Conservation (phyloP, 2,113 vertebrate genomes). For the Phyllostomus discolor region DNA sequence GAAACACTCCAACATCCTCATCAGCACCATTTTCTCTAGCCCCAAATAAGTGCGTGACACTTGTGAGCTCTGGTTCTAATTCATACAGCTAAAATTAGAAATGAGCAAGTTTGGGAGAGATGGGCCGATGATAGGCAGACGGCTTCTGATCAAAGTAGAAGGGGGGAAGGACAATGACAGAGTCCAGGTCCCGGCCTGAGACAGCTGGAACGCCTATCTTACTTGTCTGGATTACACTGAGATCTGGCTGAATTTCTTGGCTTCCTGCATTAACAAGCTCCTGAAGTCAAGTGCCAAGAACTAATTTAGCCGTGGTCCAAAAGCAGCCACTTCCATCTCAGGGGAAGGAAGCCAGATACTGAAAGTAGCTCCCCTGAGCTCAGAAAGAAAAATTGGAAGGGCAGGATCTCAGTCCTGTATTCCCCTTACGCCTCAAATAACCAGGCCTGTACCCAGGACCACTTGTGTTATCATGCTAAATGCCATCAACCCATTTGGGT, state of each 20-base stretch:
- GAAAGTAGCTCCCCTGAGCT: not conserved
- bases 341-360: not conserved
- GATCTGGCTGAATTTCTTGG: constrained; percentile 1
- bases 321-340: not conserved
- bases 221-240: not conserved
- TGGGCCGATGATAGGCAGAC: not conserved
- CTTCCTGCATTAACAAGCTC: constrained; percentile 17
- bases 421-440: not conserved
- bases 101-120: not conserved
- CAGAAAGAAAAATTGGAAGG: not conserved
- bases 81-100: not conserved
- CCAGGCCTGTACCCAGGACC: not conserved
- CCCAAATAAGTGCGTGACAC: not conserved
- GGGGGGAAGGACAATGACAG: not conserved
- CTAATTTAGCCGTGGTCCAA: not conserved
- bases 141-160: not conserved
- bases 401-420: not conserved
- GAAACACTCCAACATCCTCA: not conserved
- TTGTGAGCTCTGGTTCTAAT: not conserved
- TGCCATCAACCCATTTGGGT: not conserved
- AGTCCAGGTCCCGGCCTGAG: not conserved
- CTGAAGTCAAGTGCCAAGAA: not conserved
- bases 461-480: not conserved
- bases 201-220: not conserved
- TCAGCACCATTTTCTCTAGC: not conserved